These are phyloP conservation scores for Drosophila niveifrons DNA, from an alignment of 2,888 invertebrate genomes.

Conservation along the genomic window DNA sequence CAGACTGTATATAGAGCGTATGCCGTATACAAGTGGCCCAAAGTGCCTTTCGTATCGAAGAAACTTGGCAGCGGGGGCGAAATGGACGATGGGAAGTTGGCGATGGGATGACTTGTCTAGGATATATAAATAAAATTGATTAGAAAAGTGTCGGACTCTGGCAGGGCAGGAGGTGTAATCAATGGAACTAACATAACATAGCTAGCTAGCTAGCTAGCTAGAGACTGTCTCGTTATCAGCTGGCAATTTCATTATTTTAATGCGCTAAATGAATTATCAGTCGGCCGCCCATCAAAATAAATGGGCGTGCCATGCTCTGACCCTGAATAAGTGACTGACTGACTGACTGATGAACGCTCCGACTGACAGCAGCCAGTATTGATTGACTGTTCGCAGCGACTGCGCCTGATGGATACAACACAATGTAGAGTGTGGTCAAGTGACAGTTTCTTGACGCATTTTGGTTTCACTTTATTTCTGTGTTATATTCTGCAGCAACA, in stretches of 20 bases:
- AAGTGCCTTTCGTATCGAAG: slow-evolving; percentile 37
- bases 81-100: background rate
- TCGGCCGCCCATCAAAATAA: slow-evolving; percentile 45
- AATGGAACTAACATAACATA: too few relatives aligned
- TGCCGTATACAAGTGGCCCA: slow-evolving; percentile 16
- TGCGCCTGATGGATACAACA: too few relatives aligned
- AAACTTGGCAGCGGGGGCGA: background rate
- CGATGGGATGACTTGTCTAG: slow-evolving; percentile 1
- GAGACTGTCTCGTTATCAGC: slow-evolving; percentile 63
- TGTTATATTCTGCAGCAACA: slow-evolving; percentile 74
- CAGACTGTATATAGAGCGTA: slow-evolving; percentile 6
- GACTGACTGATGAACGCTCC: slow-evolving; percentile 19
- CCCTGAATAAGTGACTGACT: slow-evolving; percentile 2
- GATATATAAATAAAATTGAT: slow-evolving; percentile 75
- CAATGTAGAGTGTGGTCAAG: slow-evolving; percentile 1
- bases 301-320: slow-evolving; percentile 41
- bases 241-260: slow-evolving; percentile 77
- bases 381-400: background rate
- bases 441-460: slow-evolving; percentile 6
- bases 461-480: slow-evolving; percentile 46
- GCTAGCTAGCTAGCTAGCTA: slow-evolving; percentile 13
- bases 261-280: slow-evolving; percentile 69
- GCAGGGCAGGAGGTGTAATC: slow-evolving; percentile 44
- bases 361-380: background rate
- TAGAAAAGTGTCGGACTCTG: slow-evolving; percentile 56